Evolutionary conservation across 2,113 vertebrate species (phyloP), one percentile per base, ranked within the genome.

Genomic region (Sebastes fasciatus): DNA sequence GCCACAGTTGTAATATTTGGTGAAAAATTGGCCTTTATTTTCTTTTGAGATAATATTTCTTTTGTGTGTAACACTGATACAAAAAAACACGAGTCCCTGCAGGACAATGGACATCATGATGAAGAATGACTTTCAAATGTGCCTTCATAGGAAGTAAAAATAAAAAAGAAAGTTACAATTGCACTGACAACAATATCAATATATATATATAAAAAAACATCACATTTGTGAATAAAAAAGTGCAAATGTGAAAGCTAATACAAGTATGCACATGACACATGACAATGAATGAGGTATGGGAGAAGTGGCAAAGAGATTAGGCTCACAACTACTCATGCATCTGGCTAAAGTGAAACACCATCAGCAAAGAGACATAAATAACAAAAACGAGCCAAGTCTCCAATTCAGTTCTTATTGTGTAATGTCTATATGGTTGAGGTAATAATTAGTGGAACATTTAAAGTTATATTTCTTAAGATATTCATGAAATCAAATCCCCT

Each of bases 21-120:
- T 90, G 65, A 88, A 91, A 89, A 92, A 80, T 76, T 71, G 74
- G 85, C 81, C 79, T 96, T 96, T 95, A 95, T 94, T 95, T 86
- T 86, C 43, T 89, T 75, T 80, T 64, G 16, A 74, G 26, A 72
- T 74, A 69, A 77, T 67, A 42, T 68, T 72, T 63, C 10, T 83
- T 83, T 58, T 82, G 66, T 86, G 72, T 14, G 54, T 55, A 89
- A 92, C 87, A 95, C 83, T 79, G 64, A 93, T 92, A 93, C 86
- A 95, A 90, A 89, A 34, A 72, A 90, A 82, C 80, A 90, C 42
- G 76, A 57, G 86, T 87, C 81, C 87, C 82, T 69, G 80, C 57
- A 89, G 66, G 82, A 91, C 80, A 21, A 52, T 13, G 62, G 64
- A 90, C 72, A 88, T 79, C 26, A 63, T 52, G 70, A 84, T 68